These are phyloP conservation scores for Psettodes erumei DNA, from an alignment of 2,113 vertebrate genomes.

Conservation along the genomic window DNA sequence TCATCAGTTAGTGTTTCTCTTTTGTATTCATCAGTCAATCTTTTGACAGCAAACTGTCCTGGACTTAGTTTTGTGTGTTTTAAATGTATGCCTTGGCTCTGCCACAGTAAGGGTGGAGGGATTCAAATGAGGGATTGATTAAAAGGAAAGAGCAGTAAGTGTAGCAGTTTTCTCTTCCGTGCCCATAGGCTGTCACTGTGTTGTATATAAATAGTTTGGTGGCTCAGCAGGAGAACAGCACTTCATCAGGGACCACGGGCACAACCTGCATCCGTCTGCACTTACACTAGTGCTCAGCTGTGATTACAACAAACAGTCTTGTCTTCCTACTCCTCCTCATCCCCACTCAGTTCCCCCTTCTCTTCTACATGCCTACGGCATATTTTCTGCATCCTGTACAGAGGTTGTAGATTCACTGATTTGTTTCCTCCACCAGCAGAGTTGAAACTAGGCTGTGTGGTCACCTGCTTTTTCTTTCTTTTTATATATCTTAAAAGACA, in stretches of 20 bases:
- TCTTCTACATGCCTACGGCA: slow-evolving; percentile 28
- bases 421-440: slow-evolving; percentile 26
- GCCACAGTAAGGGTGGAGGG: not conserved
- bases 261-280: slow-evolving; percentile 75
- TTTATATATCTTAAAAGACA: not conserved
- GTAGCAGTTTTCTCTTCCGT: slow-evolving; percentile 66
- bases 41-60: not conserved
- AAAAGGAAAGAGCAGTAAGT: slow-evolving; percentile 40
- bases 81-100: not conserved
- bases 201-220: slow-evolving; percentile 73
- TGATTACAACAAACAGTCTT: slow-evolving; percentile 66
- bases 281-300: slow-evolving; percentile 50
- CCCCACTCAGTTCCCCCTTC: not conserved
- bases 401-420: slow-evolving; percentile 38
- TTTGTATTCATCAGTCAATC: not conserved
- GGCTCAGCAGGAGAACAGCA: slow-evolving; percentile 72
- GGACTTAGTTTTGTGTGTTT: not conserved
- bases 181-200: slow-evolving; percentile 54
- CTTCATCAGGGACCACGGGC: slow-evolving; percentile 75
- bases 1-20: not conserved
- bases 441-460: not conserved
- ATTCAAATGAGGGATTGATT: slow-evolving; percentile 32
- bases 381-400: slow-evolving; percentile 61
- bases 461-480: not conserved
- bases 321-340: not conserved